Conservation (phyloP, 2,888 invertebrate species). For the Dendrolimus houi region DNA sequence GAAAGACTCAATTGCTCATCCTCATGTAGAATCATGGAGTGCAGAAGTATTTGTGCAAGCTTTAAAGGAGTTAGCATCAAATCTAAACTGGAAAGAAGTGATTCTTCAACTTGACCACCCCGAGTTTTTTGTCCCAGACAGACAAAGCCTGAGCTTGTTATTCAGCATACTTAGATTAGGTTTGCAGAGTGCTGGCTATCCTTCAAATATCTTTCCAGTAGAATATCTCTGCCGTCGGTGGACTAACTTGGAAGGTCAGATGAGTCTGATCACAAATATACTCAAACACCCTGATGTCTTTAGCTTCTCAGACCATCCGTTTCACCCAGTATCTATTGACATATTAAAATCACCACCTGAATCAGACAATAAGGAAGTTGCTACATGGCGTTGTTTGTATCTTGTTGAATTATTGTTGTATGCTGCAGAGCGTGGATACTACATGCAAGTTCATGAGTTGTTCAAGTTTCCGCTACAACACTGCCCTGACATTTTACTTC, state of each 20-base stretch:
- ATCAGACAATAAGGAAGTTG: constrained; percentile 94
- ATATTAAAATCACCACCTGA: constrained; percentile 96
- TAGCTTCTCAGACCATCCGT: constrained; percentile 94
- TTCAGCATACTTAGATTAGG: constrained; percentile 89
- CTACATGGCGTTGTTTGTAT: constrained; percentile 95
- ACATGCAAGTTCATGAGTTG: constrained; percentile 88
- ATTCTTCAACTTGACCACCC: constrained; percentile 93
- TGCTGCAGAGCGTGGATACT: constrained; percentile 91
- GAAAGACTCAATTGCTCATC: constrained; percentile 63
- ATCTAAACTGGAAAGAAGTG: constrained; percentile 94
- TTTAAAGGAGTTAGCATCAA: constrained; percentile 91
- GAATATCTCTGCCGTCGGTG: constrained; percentile 93
- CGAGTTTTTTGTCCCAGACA: constrained; percentile 91
- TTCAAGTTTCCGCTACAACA: constrained; percentile 94
- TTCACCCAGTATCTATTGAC: constrained; percentile 90
- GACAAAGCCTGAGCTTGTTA: constrained; percentile 88
- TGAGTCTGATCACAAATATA: constrained; percentile 90
- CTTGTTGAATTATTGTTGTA: constrained; percentile 91
- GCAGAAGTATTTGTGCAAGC: constrained; percentile 94
- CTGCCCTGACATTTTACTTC: constrained; percentile 94
- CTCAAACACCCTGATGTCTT: constrained; percentile 95
- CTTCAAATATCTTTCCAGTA: constrained; percentile 86
- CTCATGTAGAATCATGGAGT: constrained; percentile 86
- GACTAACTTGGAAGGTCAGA: constrained; percentile 95
- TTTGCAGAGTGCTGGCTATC: constrained; percentile 84